Conservation (phyloP, 1,140 invertebrate species). For the Ladona fulva region DNA sequence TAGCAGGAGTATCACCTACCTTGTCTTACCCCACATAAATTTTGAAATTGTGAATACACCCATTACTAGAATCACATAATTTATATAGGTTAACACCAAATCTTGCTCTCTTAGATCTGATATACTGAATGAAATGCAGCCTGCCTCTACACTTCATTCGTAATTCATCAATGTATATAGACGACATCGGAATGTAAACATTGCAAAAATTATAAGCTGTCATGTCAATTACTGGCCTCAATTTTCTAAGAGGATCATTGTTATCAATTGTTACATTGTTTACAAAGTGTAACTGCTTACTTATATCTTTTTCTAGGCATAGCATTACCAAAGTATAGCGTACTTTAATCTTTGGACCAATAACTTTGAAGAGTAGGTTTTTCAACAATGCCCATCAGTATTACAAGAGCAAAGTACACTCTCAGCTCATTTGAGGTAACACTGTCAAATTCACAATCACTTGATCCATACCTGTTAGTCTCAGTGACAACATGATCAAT, state of each 20-base stretch:
- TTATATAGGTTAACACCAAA: constrained; percentile 24
- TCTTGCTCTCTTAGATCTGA: constrained; percentile 22
- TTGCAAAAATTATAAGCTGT: background rate
- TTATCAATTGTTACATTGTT: no score
- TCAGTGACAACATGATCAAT: background rate
- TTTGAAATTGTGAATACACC: constrained; percentile 20
- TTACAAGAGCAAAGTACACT: background rate
- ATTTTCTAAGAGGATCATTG: no score
- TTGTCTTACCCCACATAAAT: constrained; percentile 20
- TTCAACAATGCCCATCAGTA: background rate
- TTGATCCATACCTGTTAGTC: background rate
- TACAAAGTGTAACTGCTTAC: no score
- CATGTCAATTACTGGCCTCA: background rate
- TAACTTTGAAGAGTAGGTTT: background rate
- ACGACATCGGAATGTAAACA: background rate
- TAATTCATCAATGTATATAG: constrained; percentile 20
- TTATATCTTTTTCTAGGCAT: background rate
- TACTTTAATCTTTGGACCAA: background rate
- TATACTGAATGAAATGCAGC: constrained; percentile 21
- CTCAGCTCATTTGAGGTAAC: background rate
- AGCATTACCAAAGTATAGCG: background rate
- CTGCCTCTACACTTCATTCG: constrained; percentile 23
- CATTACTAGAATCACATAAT: constrained; percentile 21
- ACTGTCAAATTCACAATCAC: background rate
- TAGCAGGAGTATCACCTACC: constrained; percentile 8